Base-by-base conservation (phyloP, 2,113 vertebrate species). In the Echinops telfairi region DNA sequence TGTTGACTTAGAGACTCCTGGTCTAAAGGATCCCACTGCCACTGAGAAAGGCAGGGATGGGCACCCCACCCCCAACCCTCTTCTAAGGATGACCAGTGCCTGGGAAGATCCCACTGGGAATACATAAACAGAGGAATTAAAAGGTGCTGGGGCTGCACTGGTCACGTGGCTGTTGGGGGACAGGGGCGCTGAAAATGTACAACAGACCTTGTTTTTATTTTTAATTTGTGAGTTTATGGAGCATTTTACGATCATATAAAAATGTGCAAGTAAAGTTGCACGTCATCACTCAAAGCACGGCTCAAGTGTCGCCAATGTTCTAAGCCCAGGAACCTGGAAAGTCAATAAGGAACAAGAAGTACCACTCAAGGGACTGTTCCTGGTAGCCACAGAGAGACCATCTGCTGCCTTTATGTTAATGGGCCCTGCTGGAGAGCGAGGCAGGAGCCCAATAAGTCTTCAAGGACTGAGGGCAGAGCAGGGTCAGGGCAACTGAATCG, bases 201-300 rank as follows among this genome's bases (percentile, higher is more conserved):
- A 68, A 75, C 58, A 82, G 68, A 84, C 25, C 36, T 90, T 77
- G 33, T 84, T 78, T 92, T 89, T 86, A 75, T 86, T 92, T 93
- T 94, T 88, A 93, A 83, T 92, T 80, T 90, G 75, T 89, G 68
- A 79, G 47, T 91, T 96, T 76, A 86, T 83, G 29, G 76, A 76
- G 43, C 83, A 88, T 79, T 95, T 96, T 87, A 92, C 3, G 22
- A 36, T 84, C 79, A 16, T 23, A 88, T 90, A 92, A 92, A 96
- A 93, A 38, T 62, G 40, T 20, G 53, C 68, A 89, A 62, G 86
- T 88, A 83, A 91, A 84, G 82, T 84, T 73, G 10, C 23, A 57
- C 14, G 62, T 75, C 10, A 83, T 91, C 58, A 82, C 68, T 71
- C 57, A 91, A 12, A 70, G 36, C 27, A 9, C 91, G 73, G 27